Evolutionary conservation across 2,888 invertebrate genomes (phyloP).

Genomic region (Glomeris marginata): DNA sequence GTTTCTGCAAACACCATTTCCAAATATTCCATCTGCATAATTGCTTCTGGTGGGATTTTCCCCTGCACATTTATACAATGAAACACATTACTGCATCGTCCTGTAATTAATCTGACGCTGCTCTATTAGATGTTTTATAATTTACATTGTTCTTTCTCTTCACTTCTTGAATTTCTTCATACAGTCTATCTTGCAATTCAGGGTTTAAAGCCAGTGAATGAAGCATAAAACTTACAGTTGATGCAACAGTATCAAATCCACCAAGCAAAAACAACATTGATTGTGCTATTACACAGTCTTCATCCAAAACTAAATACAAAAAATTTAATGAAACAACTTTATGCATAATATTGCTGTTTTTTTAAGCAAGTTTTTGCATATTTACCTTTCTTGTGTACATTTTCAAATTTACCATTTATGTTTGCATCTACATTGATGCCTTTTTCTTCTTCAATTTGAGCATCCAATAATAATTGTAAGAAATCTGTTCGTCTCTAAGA

Average conservation of each 20-base stretch:
- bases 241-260: conserved; percentile 10
- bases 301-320: not conserved
- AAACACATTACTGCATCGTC: too few species aligned
- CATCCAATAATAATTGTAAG: conserved; percentile 7
- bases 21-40: conserved; percentile 2
- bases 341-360: not conserved
- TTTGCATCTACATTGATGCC: not conserved
- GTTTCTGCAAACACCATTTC: conserved; percentile 8
- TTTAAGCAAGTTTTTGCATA: too few species aligned
- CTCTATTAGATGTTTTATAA: not conserved
- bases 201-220: conserved; percentile 6
- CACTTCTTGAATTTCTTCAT: conserved; percentile 7
- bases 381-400: too few species aligned
- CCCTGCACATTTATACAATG: conserved; percentile 2
- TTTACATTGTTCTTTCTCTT: not conserved
- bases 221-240: not conserved
- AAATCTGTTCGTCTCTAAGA: conserved; percentile 7
- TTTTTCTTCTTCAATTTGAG: not conserved
- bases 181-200: conserved; percentile 8
- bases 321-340: not conserved
- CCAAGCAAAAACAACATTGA: conserved; percentile 7
- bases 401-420: too few species aligned
- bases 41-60: not conserved
- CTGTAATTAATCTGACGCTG: not conserved
- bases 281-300: conserved; percentile 4